These are phyloP conservation scores for Pristionchus exspectatus DNA, from an alignment of 2,888 invertebrate species.

Conservation along the genomic window DNA sequence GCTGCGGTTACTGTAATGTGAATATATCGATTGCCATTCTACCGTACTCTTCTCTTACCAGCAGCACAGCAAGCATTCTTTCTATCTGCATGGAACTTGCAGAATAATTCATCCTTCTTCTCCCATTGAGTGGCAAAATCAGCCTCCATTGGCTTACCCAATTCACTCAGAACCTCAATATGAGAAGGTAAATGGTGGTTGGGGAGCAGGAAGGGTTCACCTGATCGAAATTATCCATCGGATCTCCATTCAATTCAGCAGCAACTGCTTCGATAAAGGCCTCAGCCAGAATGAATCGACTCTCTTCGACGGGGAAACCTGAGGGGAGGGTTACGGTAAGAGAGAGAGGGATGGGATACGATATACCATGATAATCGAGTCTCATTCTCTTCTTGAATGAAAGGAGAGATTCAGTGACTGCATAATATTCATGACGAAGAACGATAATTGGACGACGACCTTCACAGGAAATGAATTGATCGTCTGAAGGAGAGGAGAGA, in stretches of 20 bases:
- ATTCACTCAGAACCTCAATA: constrained; percentile 44
- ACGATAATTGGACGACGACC: constrained; percentile 51
- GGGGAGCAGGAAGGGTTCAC: neutral
- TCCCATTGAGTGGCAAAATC: constrained; percentile 60
- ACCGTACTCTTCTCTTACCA: neutral
- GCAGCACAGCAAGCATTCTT: constrained; percentile 54
- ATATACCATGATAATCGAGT: constrained; percentile 52
- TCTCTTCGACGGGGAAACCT: constrained; percentile 64
- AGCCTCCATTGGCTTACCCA: constrained; percentile 46
- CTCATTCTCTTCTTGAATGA: constrained; percentile 54
- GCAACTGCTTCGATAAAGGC: constrained; percentile 70
- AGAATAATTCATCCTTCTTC: constrained; percentile 61
- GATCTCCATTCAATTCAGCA: constrained; percentile 50
- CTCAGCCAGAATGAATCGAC: constrained; percentile 67
- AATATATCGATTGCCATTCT: neutral
- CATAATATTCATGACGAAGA: constrained; percentile 50
- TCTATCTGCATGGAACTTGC: constrained; percentile 48
- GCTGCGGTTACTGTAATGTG: constrained; percentile 60
- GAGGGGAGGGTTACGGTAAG: neutral
- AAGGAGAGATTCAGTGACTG: constrained; percentile 38
- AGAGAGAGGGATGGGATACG: neutral
- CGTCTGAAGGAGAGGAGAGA: constrained; percentile 6
- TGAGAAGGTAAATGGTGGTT: neutral
- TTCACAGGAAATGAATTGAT: constrained; percentile 6
- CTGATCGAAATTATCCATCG: constrained; percentile 45